Percentiles rank a stretch among this genome's conserved stretches.
These are phyloP conservation scores for Sesamia nonagrioides DNA, from an alignment of 1,140 invertebrate genomes.

Conservation along the genomic window DNA sequence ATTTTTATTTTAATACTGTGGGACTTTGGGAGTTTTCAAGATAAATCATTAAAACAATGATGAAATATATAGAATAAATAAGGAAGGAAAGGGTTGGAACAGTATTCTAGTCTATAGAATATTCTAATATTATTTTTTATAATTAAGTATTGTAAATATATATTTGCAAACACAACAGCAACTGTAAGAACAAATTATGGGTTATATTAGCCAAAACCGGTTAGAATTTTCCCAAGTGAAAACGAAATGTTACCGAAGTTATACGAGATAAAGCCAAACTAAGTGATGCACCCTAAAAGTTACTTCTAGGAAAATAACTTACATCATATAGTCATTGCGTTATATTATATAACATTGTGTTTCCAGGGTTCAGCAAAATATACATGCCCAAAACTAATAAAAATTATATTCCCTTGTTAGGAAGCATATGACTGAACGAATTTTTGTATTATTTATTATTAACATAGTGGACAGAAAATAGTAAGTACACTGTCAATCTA, in stretches of 20 bases:
- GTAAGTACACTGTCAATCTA: constrained; percentile 72
- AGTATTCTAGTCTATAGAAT: background rate
- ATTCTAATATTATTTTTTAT: background rate
- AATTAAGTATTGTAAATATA: too few species aligned
- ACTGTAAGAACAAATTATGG: constrained; percentile 12
- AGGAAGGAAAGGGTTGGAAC: background rate
- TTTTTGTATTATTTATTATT: constrained; percentile 71
- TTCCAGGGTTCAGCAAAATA: constrained; percentile 82
- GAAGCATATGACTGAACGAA: constrained; percentile 83
- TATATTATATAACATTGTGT: constrained; percentile 60
- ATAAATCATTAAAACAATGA: background rate
- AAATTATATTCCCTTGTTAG: constrained; percentile 85
- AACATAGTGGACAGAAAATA: constrained; percentile 75
- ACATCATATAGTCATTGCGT: constrained; percentile 56
- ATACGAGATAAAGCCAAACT: constrained; percentile 81
- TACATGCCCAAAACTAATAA: constrained; percentile 86
- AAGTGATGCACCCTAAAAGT: constrained; percentile 82
- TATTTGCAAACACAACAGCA: constrained; percentile 27
- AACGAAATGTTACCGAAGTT: constrained; percentile 42
- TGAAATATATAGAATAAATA: background rate
- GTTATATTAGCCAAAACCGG: constrained; percentile 37
- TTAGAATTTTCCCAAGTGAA: constrained; percentile 45
- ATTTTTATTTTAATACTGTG: background rate
- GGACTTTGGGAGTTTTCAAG: background rate
- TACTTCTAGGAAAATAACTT: constrained; percentile 76